These are phyloP conservation scores for Halotydeus destructor DNA, from an alignment of 1,140 invertebrate species.

Conservation along the genomic window DNA sequence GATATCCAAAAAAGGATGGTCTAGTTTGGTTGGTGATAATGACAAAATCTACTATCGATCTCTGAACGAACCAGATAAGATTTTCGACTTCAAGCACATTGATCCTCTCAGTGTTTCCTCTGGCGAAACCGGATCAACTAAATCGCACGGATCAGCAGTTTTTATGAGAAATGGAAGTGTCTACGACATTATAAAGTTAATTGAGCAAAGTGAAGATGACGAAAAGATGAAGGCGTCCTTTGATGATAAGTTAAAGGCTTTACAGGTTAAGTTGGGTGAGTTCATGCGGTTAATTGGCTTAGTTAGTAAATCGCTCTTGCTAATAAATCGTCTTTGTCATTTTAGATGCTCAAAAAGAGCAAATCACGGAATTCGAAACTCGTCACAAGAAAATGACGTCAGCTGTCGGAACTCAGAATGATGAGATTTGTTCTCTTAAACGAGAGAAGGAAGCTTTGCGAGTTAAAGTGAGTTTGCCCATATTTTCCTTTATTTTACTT, in stretches of 20 bases:
- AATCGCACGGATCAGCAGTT: conserved; percentile 4
- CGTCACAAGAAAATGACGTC: conserved; percentile 11
- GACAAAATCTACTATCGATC: conserved; percentile 6
- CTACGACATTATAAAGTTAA: conserved; percentile 11
- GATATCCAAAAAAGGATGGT: conserved; percentile 1
- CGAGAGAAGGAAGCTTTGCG: conserved; percentile 9
- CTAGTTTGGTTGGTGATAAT: not conserved
- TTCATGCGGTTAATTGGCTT: not conserved
- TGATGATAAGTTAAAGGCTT: not conserved
- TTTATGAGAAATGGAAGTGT: conserved; percentile 7
- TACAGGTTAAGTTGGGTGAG: conserved; percentile 4
- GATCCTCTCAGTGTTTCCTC: not conserved
- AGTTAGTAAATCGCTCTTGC: not conserved
- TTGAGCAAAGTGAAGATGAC: conserved; percentile 6
- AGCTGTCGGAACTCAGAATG: conserved; percentile 10
- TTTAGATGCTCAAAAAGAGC: not conserved
- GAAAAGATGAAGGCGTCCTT: conserved; percentile 9
- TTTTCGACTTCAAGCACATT: not conserved
- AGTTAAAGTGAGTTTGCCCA: conserved; percentile 4
- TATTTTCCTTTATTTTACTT: not conserved
- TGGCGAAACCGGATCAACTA: not conserved
- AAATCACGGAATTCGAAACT: conserved; percentile 9
- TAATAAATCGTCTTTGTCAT: not conserved
- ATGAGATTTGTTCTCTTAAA: conserved; percentile 12
- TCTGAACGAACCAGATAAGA: conserved; percentile 5